Evolutionary conservation across 2,113 vertebrate species (phyloP).

Genomic region (Spizaetus ornatus): DNA sequence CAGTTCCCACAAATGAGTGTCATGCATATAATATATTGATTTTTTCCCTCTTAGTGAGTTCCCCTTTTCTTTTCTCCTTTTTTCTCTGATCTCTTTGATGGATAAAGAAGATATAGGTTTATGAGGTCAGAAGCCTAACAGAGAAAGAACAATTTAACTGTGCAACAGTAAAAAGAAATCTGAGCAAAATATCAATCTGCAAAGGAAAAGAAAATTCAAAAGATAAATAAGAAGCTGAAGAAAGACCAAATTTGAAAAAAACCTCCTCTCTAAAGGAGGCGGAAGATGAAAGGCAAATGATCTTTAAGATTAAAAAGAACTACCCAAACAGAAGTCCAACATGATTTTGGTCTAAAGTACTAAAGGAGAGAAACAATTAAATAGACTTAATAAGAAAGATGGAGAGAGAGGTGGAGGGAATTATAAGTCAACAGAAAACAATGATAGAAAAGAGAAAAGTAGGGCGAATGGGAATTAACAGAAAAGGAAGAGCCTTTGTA

Average conservation of each 20-base stretch:
- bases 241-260: background rate
- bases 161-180: background rate
- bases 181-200: background rate
- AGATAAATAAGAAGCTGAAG: slow-evolving; percentile 21
- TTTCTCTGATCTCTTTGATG: background rate
- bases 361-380: background rate
- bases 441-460: background rate
- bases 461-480: background rate
- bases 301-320: background rate
- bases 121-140: background rate
- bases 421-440: background rate
- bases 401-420: background rate
- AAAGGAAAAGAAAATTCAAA: background rate
- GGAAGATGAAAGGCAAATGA: background rate
- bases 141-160: background rate
- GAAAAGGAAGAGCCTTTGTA: background rate
- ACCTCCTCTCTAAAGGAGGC: background rate
- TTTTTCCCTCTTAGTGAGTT: background rate
- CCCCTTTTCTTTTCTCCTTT: background rate
- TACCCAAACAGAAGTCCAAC: background rate
- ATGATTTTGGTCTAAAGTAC: background rate
- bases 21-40: background rate
- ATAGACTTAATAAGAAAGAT: background rate
- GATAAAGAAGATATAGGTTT: background rate
- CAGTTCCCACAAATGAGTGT: background rate